Percentiles rank a stretch among this genome's conserved stretches.
Conservation (phyloP, 2,888 invertebrate genomes). For the Blomia tropicalis region DNA sequence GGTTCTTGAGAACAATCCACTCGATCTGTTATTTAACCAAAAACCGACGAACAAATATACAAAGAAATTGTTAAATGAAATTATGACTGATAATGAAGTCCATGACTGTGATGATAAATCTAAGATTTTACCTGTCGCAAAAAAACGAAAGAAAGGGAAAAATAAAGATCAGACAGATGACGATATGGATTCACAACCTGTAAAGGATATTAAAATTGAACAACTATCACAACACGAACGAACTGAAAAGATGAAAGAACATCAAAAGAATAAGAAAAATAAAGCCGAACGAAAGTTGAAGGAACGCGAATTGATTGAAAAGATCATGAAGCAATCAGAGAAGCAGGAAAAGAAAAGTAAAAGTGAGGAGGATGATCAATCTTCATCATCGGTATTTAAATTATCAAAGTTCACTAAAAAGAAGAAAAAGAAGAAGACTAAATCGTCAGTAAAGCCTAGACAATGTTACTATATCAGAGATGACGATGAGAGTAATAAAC, state of each 20-base stretch:
- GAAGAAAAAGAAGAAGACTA: slow-evolving; percentile 26
- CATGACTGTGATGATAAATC: too few species aligned
- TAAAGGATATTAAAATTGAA: not conserved
- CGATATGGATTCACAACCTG: slow-evolving; percentile 11
- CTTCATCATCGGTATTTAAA: slow-evolving; percentile 26
- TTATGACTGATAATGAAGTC: slow-evolving; percentile 29
- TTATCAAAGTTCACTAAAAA: too few species aligned
- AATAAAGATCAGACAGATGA: slow-evolving; percentile 44
- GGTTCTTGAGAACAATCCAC: not conserved
- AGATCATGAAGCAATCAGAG: not conserved
- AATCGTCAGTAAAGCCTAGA: slow-evolving; percentile 27
- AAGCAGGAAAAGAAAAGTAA: slow-evolving; percentile 22
- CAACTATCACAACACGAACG: not conserved
- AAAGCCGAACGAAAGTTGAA: slow-evolving; percentile 2
- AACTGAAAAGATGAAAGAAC: not conserved
- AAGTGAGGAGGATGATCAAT: slow-evolving; percentile 22
- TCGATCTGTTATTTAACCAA: not conserved
- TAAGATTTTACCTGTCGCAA: not conserved
- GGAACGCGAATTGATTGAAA: not conserved
- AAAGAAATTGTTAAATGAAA: slow-evolving; percentile 2
- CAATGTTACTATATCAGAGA: slow-evolving; percentile 17
- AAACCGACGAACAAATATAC: slow-evolving; percentile 9
- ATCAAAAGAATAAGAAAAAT: slow-evolving; percentile 11
- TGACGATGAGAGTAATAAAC: not conserved
- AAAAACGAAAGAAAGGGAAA: slow-evolving; percentile 44